These are phyloP conservation scores for Oreotrochilus melanogaster DNA, from an alignment of 2,113 vertebrate genomes.

Conservation along the genomic window DNA sequence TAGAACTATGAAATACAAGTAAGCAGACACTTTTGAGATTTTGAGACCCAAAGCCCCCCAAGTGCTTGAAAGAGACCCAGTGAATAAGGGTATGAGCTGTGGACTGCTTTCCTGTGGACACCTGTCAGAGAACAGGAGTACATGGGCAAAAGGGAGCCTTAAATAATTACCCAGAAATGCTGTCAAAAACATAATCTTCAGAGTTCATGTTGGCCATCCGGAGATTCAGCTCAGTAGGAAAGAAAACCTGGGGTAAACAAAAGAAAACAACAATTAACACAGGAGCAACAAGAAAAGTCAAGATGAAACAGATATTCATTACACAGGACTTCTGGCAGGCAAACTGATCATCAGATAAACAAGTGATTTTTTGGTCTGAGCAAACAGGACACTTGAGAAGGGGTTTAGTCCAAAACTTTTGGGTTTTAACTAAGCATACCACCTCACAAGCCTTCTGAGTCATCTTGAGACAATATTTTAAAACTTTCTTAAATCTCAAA, in stretches of 20 bases:
- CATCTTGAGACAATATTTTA: not conserved
- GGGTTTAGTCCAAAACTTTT: not conserved
- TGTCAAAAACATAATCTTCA: constrained; percentile 90
- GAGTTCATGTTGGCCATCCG: constrained; percentile 91
- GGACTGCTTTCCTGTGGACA: not conserved
- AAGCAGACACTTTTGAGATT: not conserved
- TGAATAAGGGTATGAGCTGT: not conserved
- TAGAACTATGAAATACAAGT: not conserved
- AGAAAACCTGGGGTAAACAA: constrained; percentile 86
- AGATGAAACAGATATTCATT: not conserved
- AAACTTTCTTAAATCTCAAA: not conserved
- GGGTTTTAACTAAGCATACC: not conserved
- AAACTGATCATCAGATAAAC: not conserved
- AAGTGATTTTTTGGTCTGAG: not conserved
- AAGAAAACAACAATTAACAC: constrained; percentile 57
- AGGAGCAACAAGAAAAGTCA: constrained; percentile 1
- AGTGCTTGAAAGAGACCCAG: rapidly evolving
- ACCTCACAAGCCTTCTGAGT: not conserved
- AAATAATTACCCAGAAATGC: constrained; percentile 80
- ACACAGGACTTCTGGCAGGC: not conserved
- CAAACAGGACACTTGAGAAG: not conserved
- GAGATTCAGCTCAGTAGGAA: constrained; percentile 93
- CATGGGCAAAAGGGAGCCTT: not conserved
- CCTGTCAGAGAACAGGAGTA: not conserved
- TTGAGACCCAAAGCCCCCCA: not conserved